Percentiles rank a stretch among this genome's conserved stretches.
Evolutionary conservation across 2,888 invertebrate genomes (phyloP).

Genomic region (Tortrix viridana): DNA sequence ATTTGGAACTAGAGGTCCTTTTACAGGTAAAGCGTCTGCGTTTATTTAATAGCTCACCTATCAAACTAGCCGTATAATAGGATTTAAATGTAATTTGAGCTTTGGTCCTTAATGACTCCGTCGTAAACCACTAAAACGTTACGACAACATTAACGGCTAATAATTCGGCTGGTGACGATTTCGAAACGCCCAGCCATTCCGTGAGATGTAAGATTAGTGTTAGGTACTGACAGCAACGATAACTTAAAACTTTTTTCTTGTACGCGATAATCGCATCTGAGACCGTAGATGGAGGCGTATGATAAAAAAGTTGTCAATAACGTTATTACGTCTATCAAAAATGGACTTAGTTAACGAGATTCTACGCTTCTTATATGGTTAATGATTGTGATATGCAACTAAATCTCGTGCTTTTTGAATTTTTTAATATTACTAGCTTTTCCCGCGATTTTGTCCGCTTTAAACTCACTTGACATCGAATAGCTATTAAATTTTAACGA

Average conservation of each 20-base stretch:
- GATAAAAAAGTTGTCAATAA: slow-evolving; percentile 78
- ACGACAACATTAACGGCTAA: slow-evolving; percentile 72
- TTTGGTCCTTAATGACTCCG: slow-evolving; percentile 63
- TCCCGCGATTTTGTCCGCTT: too few species aligned
- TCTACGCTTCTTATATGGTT: slow-evolving; percentile 65
- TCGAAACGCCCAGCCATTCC: slow-evolving; percentile 69
- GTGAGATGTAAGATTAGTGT: slow-evolving; percentile 70
- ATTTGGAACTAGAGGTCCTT: too few species aligned
- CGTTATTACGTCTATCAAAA: slow-evolving; percentile 67
- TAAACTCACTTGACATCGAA: too few species aligned
- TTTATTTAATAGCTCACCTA: slow-evolving; percentile 33
- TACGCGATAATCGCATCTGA: slow-evolving; percentile 65
- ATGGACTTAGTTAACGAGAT: slow-evolving; percentile 72
- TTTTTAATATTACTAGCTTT: neutral
- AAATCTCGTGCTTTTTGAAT: too few species aligned
- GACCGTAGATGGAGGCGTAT: slow-evolving; percentile 60
- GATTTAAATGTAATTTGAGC: slow-evolving; percentile 59
- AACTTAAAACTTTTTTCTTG: slow-evolving; percentile 72
- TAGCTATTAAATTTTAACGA: too few species aligned
- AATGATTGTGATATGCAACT: slow-evolving; percentile 52
- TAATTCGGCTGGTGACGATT: slow-evolving; percentile 73
- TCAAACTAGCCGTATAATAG: slow-evolving; percentile 36
- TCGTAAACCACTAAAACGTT: slow-evolving; percentile 69
- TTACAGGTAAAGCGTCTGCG: neutral
- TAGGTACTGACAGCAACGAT: slow-evolving; percentile 69